Base-by-base conservation (phyloP, 2,888 invertebrate genomes). In the Serripes groenlandicus region DNA sequence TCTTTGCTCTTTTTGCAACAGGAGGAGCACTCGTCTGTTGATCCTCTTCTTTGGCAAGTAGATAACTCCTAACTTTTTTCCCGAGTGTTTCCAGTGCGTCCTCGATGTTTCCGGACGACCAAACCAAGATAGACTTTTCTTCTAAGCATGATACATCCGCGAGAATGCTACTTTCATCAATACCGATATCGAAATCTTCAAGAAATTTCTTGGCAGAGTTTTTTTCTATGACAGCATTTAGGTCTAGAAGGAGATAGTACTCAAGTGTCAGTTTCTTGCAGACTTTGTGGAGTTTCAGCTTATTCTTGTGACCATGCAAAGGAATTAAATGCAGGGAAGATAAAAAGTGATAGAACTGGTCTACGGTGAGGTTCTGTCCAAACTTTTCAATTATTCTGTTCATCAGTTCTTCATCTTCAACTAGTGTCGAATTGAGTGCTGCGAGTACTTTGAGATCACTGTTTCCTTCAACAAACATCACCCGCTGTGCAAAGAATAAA, bases 391-490 rank as follows among this genome's bases (percentile, higher is more conserved):
- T 28, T 21, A 60, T n/a, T 42, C 23, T 4, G 18, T 21, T 9
- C 37, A 5, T 35, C 3, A 23, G 18, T 1, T 42, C 4, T 3
- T 62, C 62, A 49, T 74, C 62, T 30, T 37, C 49, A 23, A 74
- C 30, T 1, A 74, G 23, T 0, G 64, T 62, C 1, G 21, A 34
- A 49, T 42, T 62, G 30, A 74, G 23, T 5, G 42, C 9, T 28
- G n/a, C 30, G 18, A 74, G 32, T 32, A 74, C 62, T 9, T 26
- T 28, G 34, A 23, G 18, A n/a, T 74, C 74, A 18, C n/a, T 15
- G 9, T 74, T 52, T 0, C 74, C 62, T 49, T 74, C 74, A 49
- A 74, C 74, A 32, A 74, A 32, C n/a, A 74, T 23, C 2, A 74
- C 42, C 30, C 64, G 32, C 23, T 32, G 26, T 5, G 74, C 74